These are phyloP conservation scores for Machimus rusticus DNA, from an alignment of 2,888 invertebrate genomes.

Conservation along the genomic window DNA sequence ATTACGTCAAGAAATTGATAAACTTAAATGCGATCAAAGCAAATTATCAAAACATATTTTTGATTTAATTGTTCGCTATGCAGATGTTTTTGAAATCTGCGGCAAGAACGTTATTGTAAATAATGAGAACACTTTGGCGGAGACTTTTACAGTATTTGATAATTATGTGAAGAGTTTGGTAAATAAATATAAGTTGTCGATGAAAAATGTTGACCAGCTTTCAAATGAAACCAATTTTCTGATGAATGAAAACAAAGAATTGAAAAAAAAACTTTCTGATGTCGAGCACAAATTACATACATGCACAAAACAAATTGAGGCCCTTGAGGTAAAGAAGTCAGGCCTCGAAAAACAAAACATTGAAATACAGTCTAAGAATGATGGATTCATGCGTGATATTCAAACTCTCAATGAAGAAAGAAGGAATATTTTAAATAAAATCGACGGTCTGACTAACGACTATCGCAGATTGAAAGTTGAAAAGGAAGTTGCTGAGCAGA, in stretches of 20 bases:
- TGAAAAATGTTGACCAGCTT: constrained; percentile 31
- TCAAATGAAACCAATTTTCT: neutral
- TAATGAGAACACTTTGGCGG: constrained; percentile 47
- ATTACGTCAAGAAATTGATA: constrained; percentile 50
- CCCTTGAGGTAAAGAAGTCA: neutral
- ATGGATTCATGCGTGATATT: neutral
- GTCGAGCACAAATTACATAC: neutral
- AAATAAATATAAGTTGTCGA: constrained; percentile 49
- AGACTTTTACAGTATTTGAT: constrained; percentile 52
- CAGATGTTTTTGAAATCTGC: constrained; percentile 49
- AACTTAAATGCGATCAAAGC: constrained; percentile 49
- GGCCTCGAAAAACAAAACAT: neutral
- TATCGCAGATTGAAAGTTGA: constrained; percentile 40
- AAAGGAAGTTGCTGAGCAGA: constrained; percentile 42
- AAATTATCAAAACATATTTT: constrained; percentile 51
- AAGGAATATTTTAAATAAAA: neutral
- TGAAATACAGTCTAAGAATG: neutral
- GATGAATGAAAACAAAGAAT: neutral
- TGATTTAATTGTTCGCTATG: constrained; percentile 46
- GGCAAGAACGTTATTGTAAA: constrained; percentile 48
- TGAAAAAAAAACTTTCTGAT: neutral
- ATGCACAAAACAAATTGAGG: neutral
- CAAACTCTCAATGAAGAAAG: neutral
- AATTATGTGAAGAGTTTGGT: constrained; percentile 52
- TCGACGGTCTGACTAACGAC: neutral